Evolutionary conservation across 1,140 invertebrate species (phyloP).

Genomic region (Hyles vespertilio): DNA sequence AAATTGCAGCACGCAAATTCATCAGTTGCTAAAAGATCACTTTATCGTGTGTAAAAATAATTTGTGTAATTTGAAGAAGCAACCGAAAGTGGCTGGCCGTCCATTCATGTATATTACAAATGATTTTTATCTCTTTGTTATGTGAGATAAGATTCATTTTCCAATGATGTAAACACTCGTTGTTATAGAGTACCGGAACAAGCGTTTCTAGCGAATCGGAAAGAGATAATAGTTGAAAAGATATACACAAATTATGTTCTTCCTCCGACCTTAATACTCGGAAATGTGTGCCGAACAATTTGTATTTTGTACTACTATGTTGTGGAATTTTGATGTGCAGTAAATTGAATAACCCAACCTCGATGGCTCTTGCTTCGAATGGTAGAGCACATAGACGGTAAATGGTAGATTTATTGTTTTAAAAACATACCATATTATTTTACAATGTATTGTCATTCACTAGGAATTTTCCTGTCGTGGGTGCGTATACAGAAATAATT

Average conservation of each 20-base stretch:
- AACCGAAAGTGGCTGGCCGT: constrained; percentile 40
- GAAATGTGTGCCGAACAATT: constrained; percentile 48
- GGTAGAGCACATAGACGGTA: too few species aligned
- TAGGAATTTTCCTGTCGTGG: too few species aligned
- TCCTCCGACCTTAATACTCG: constrained; percentile 61
- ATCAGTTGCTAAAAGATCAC: constrained; percentile 6
- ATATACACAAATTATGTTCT: constrained; percentile 57
- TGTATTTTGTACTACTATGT: constrained; percentile 1
- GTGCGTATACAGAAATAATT: too few species aligned
- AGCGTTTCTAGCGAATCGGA: constrained; percentile 56
- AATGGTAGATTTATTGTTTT: too few species aligned
- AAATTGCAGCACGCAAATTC: constrained; percentile 10
- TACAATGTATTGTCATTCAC: too few species aligned
- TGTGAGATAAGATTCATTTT: too few species aligned
- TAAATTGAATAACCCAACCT: neutral
- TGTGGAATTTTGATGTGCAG: neutral
- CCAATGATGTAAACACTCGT: too few species aligned
- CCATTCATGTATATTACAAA: constrained; percentile 12
- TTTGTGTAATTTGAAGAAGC: constrained; percentile 48
- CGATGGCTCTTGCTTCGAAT: too few species aligned
- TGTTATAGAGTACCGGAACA: constrained; percentile 24
- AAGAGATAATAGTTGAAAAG: constrained; percentile 61
- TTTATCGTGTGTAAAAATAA: constrained; percentile 10
- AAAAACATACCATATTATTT: too few species aligned
- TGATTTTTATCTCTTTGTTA: too few species aligned